Base-by-base conservation (phyloP, 2,888 invertebrate species). In the Acanthococcus lagerstroemiae region DNA sequence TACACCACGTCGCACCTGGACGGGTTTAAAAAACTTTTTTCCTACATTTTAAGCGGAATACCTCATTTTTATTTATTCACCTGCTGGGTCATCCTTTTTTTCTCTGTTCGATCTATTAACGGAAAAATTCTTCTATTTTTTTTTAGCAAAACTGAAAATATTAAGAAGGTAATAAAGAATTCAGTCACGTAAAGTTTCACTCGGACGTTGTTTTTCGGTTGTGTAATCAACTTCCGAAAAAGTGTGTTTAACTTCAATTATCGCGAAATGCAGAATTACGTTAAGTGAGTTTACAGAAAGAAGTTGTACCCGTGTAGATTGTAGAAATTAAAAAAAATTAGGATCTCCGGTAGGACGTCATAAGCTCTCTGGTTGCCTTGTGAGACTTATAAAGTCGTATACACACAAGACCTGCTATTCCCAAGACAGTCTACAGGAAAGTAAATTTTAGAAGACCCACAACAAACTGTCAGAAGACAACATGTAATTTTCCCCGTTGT, bases 1-100 rank as follows among this genome's bases (percentile, higher is more conserved):
- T 61, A 61, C 48, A 60, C 48, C 45, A 37, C 6, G 44, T 48
- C 52, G 63, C 63, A 63, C 63, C 63, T 63, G 63, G 63, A 63
- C 63, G 30, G 22, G 19, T 52, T 52, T 5, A 52, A 45, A 45
- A 52, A 24, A 52, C 21, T 22, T 63, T 54, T 63, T 54, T 52
- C 54, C 25, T 56, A 44, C 9, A 6, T 56, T 46, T 58, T 58
- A 24, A 25, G 25, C n/a, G 26, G 7, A 48, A 50, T 30, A 30
- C 52, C 24, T 54, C 54, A 12, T 63, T 52, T 52, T 63, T 52
- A 52, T 52, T 63, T 52, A 63, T 63, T 37, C 37, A 52, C 37
- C 54, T 63, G 52, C 52, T 54, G 52, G 22, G 50, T 61, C 61
- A 30, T 63, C 52, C 22, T 63, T 54, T 48, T 63, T 63, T 44